phyloP scores from a whole-genome alignment of 2,113 vertebrate species.

The Phyllopteryx taeniolatus region DNA sequence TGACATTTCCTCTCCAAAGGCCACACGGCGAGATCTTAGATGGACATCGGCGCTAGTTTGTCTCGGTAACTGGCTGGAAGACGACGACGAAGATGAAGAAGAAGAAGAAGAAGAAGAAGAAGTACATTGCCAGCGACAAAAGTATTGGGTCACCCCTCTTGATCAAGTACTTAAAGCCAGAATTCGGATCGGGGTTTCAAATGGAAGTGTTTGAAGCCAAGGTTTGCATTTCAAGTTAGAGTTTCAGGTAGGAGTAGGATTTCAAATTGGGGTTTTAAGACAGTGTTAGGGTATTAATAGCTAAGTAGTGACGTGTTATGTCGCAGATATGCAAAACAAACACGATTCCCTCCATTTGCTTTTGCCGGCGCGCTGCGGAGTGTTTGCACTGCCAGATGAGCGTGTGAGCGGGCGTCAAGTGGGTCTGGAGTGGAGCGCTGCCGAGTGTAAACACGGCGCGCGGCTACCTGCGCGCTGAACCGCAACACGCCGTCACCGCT shows the following conservation, averaged over 20 bases:
- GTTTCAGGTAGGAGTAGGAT: not conserved
- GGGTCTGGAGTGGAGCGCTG: not conserved
- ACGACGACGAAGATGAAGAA: not conserved
- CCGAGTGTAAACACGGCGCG: not conserved
- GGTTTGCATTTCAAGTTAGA: not conserved
- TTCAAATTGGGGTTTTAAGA: not conserved
- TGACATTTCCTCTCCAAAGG: constrained; percentile 7
- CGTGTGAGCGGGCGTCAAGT: not conserved
- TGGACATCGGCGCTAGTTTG: not conserved
- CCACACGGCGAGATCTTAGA: not conserved
- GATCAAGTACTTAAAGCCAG: not conserved
- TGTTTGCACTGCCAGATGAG: constrained; percentile 1
- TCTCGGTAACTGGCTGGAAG: not conserved
- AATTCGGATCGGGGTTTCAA: not conserved
- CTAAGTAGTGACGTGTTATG: not conserved
- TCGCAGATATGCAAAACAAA: not conserved
- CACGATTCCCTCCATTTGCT: not conserved
- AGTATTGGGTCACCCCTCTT: too few relatives aligned
- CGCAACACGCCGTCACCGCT: too few relatives aligned
- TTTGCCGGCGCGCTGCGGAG: not conserved
- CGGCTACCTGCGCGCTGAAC: not conserved
- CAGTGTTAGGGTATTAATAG: not conserved
- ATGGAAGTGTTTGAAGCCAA: not conserved
- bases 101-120: not conserved
- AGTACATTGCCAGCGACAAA: too few relatives aligned